Evolutionary conservation across 2,113 vertebrate species (phyloP).

Genomic region (Dolichallabes microphthalmus): DNA sequence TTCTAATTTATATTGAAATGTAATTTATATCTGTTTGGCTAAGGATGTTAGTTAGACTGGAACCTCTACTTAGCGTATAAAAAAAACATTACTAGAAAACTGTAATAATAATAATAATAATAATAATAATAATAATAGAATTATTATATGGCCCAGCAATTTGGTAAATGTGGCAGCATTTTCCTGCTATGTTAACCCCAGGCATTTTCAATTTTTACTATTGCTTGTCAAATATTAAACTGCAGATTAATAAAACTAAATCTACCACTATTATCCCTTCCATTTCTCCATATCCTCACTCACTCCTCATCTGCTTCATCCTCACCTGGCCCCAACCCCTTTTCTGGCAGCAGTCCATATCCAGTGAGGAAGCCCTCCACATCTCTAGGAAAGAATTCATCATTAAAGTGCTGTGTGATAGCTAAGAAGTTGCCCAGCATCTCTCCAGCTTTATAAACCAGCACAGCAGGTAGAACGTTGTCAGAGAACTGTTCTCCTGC

Average conservation of each 20-base stretch:
- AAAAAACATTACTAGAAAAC: neutral
- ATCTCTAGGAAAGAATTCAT: constrained; percentile 91
- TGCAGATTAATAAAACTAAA: constrained; percentile 1
- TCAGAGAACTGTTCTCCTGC: constrained; percentile 87
- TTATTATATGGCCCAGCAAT: neutral
- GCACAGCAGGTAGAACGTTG: constrained; percentile 84
- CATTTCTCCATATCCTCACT: constrained; percentile 32
- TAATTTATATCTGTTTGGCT: neutral
- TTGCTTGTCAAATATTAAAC: neutral
- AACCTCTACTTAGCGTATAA: neutral
- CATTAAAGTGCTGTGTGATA: constrained; percentile 81
- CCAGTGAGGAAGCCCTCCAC: constrained; percentile 92
- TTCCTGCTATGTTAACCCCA: neutral
- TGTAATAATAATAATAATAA: neutral
- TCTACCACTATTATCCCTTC: neutral
- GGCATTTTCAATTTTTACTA: neutral
- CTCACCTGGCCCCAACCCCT: constrained; percentile 70
- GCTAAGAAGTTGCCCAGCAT: constrained; percentile 93
- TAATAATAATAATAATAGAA: too few species aligned
- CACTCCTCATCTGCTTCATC: constrained; percentile 79
- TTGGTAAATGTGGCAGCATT: neutral
- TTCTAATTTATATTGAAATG: neutral
- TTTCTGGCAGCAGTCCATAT: constrained; percentile 91
- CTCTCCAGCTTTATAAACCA: constrained; percentile 93
- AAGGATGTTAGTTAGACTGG: neutral